These are phyloP conservation scores for Blennius ocellaris DNA, from an alignment of 2,113 vertebrate genomes.

Conservation along the genomic window DNA sequence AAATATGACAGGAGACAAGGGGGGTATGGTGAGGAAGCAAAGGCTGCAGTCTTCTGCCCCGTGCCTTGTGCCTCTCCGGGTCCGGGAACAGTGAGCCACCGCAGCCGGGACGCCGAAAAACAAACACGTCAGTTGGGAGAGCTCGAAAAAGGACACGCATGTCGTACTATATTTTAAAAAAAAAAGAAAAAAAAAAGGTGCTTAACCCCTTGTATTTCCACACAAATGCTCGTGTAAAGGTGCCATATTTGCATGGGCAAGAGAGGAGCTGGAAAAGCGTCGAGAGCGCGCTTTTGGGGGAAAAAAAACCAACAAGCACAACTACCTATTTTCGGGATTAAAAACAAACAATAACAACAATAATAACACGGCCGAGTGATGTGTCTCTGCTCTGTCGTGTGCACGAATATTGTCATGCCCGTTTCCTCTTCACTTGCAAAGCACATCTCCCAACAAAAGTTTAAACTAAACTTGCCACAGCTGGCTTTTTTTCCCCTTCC, in stretches of 20 bases:
- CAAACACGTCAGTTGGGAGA: slow-evolving; percentile 4
- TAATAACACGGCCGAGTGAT: background rate
- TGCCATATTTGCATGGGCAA: slow-evolving; percentile 25
- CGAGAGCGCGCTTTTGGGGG: slow-evolving; percentile 32
- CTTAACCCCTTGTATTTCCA: background rate
- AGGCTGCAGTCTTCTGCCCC: slow-evolving; percentile 20
- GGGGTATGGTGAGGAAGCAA: slow-evolving; percentile 22
- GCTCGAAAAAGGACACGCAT: background rate
- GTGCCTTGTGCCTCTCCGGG: background rate
- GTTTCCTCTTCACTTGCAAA: slow-evolving; percentile 34
- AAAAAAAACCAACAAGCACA: slow-evolving; percentile 18
- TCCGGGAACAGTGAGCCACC: slow-evolving; percentile 9
- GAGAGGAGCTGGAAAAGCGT: background rate
- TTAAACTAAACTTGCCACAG: slow-evolving; percentile 59
- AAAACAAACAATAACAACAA: slow-evolving; percentile 1
- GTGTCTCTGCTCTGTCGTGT: slow-evolving; percentile 5
- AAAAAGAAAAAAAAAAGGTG: too few species aligned
- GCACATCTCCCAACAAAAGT: slow-evolving; percentile 61
- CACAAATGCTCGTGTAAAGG: slow-evolving; percentile 6
- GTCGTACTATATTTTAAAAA: background rate
- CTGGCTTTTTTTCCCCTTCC: background rate
- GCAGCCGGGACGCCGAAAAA: slow-evolving; percentile 37
- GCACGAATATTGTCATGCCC: background rate
- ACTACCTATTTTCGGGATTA: slow-evolving; percentile 31
- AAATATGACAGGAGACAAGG: background rate